Conservation (phyloP, 2,888 invertebrate genomes). For the Caenorhabditis sulstoni region DNA sequence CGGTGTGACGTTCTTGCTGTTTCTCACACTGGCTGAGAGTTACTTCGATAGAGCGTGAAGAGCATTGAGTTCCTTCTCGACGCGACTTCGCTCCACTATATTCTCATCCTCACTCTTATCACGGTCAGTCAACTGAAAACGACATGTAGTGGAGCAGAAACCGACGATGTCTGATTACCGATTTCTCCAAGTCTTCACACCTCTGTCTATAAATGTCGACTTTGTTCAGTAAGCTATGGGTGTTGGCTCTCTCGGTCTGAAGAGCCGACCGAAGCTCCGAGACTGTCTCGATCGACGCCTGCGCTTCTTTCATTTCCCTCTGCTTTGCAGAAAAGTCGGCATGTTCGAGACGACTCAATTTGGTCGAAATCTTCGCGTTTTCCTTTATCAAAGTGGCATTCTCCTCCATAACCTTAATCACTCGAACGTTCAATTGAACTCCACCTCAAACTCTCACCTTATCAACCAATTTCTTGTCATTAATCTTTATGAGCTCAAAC, state of each 20-base stretch:
- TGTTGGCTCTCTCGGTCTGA: slow-evolving; percentile 33
- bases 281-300: slow-evolving; percentile 31
- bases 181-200: slow-evolving; percentile 53
- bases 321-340: slow-evolving; percentile 22
- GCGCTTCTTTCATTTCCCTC: slow-evolving; percentile 35
- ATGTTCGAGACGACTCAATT: slow-evolving; percentile 55
- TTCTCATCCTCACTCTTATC: slow-evolving; percentile 67
- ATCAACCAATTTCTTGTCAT: slow-evolving; percentile 53
- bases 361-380: slow-evolving; percentile 61
- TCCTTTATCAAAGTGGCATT: slow-evolving; percentile 64
- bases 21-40: background rate
- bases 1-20: background rate
- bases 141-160: background rate
- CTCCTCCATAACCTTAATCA: slow-evolving; percentile 51
- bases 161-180: slow-evolving; percentile 22
- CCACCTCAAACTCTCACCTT: no score
- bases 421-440: slow-evolving; percentile 29
- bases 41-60: slow-evolving; percentile 70
- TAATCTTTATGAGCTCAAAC: slow-evolving; percentile 45
- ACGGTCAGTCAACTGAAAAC: slow-evolving; percentile 59
- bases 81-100: slow-evolving; percentile 63
- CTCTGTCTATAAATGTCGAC: slow-evolving; percentile 42
- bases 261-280: slow-evolving; percentile 33
- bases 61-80: slow-evolving; percentile 77
- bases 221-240: slow-evolving; percentile 28